phyloP scores from a whole-genome alignment of 1,140 invertebrate genomes.

The Drosophila rhopaloa region DNA sequence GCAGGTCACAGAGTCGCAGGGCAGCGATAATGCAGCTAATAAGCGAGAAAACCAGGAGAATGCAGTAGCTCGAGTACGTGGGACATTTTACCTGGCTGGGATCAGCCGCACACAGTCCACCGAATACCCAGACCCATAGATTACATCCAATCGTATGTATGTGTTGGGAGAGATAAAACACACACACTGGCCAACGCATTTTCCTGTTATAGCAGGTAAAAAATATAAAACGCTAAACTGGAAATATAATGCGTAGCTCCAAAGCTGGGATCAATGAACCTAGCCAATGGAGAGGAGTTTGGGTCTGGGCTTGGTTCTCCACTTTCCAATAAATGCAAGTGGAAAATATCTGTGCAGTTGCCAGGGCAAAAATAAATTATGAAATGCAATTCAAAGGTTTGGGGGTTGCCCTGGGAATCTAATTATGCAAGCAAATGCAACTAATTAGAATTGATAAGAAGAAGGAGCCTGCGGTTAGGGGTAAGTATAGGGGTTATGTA shows the following conservation, averaged over 20 bases:
- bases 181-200: constrained; percentile 55
- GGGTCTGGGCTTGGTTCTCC: constrained; percentile 53
- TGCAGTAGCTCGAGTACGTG: constrained; percentile 56
- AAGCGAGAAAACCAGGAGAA: constrained; percentile 53
- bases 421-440: constrained; percentile 77
- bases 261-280: constrained; percentile 77
- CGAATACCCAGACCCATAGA: constrained; percentile 17
- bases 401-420: constrained; percentile 46
- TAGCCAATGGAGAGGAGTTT: constrained; percentile 44
- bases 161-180: constrained; percentile 58
- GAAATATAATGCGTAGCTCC: constrained; percentile 79
- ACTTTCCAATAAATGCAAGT: constrained; percentile 53
- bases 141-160: constrained; percentile 29
- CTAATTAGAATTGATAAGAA: constrained; percentile 75
- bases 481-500: constrained; percentile 16
- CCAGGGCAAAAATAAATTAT: constrained; percentile 56
- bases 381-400: constrained; percentile 25
- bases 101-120: constrained; percentile 23
- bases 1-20: constrained; percentile 45
- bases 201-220: constrained; percentile 79
- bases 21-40: constrained; percentile 69
- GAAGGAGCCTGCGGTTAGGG: constrained; percentile 24
- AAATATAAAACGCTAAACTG: constrained; percentile 77
- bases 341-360: constrained; percentile 38
- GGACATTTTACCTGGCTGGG: constrained; percentile 56